Conservation (phyloP, 2,113 vertebrate genomes). For the Sarotherodon lohbergeri region DNA sequence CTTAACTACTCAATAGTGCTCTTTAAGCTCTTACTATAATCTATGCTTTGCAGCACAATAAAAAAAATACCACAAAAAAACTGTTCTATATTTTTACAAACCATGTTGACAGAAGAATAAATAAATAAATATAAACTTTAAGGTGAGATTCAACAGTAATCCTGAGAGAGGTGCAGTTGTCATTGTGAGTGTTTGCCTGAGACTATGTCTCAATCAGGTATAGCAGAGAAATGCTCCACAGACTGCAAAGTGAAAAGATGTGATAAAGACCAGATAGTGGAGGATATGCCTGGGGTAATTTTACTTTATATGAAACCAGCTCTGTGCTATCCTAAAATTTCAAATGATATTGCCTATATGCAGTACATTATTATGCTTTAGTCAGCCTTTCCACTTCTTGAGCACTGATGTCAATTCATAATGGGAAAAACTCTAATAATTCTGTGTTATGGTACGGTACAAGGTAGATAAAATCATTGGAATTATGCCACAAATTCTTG, state of each 20-base stretch:
- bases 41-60: neutral
- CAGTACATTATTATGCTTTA: constrained; percentile 27
- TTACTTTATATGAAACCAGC: constrained; percentile 36
- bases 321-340: constrained; percentile 25
- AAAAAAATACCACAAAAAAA: neutral
- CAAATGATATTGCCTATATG: constrained; percentile 14
- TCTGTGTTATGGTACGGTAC: neutral
- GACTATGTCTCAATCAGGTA: constrained; percentile 48
- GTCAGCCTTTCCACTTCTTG: neutral
- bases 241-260: constrained; percentile 43
- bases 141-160: constrained; percentile 33
- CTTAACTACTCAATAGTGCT: neutral
- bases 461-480: neutral
- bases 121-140: neutral
- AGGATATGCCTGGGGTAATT: constrained; percentile 7
- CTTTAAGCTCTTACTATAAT: neutral
- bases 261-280: constrained; percentile 23
- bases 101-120: neutral
- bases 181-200: constrained; percentile 28
- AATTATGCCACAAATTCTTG: neutral
- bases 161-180: constrained; percentile 34
- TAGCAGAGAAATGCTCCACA: constrained; percentile 12
- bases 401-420: neutral
- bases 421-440: neutral
- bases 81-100: constrained; percentile 5